Evolutionary conservation across 2,113 vertebrate species (phyloP).

Genomic region (Erpornis zantholeuca): DNA sequence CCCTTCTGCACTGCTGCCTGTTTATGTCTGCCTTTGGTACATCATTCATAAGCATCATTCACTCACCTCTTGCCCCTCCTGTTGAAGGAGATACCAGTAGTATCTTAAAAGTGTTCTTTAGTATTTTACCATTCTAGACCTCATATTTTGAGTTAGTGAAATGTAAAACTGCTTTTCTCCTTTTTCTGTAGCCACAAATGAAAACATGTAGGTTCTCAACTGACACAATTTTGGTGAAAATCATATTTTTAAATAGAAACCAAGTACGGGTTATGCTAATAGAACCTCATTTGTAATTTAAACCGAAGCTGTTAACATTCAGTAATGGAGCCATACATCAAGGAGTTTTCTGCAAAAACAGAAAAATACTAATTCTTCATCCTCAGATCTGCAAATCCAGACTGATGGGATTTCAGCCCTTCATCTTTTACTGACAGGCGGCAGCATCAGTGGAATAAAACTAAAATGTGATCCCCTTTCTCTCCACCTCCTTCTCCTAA

Average conservation of each 20-base stretch:
- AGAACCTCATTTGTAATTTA: slow-evolving; percentile 61
- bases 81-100: background rate
- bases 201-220: slow-evolving; percentile 14
- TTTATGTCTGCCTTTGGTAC: background rate
- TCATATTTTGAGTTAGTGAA: background rate
- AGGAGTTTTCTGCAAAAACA: slow-evolving; percentile 67
- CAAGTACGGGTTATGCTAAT: slow-evolving; percentile 54
- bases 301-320: slow-evolving; percentile 54
- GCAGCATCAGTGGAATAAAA: slow-evolving; percentile 61
- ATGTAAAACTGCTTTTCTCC: background rate
- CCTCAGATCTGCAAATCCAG: slow-evolving; percentile 68
- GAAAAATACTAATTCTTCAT: slow-evolving; percentile 68
- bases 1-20: background rate
- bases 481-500: slow-evolving; percentile 59
- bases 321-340: slow-evolving; percentile 58
- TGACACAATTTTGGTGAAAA: slow-evolving; percentile 50
- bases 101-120: background rate
- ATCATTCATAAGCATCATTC: background rate
- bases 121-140: background rate
- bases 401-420: slow-evolving; percentile 66
- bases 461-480: slow-evolving; percentile 57
- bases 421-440: slow-evolving; percentile 66
- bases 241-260: slow-evolving; percentile 55
- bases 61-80: background rate
- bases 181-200: slow-evolving; percentile 21